These are phyloP conservation scores for Papilio elwesi DNA, from an alignment of 2,888 invertebrate species.

Conservation along the genomic window DNA sequence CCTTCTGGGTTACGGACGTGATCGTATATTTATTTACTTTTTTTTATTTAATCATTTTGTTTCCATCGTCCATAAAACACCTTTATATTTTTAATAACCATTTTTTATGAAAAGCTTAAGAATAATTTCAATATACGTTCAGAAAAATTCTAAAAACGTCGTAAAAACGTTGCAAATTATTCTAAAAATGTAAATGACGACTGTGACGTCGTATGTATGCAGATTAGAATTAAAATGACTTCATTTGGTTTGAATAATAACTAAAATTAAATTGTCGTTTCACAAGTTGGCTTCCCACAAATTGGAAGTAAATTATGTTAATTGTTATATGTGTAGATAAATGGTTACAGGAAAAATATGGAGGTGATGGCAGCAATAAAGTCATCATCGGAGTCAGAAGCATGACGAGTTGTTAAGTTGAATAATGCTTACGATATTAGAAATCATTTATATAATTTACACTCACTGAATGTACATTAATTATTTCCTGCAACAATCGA, in stretches of 20 bases:
- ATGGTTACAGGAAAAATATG: background rate
- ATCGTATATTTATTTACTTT: too few relatives aligned
- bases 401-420: slow-evolving; percentile 10
- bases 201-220: background rate
- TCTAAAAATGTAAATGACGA: too few relatives aligned
- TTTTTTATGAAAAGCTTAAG: too few relatives aligned
- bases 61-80: too few relatives aligned
- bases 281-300: background rate
- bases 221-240: background rate
- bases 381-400: background rate
- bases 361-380: slow-evolving; percentile 1
- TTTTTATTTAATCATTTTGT: too few relatives aligned
- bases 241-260: background rate
- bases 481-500: too few relatives aligned
- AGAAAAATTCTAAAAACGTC: too few relatives aligned
- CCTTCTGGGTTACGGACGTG: too few relatives aligned
- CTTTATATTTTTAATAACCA: too few relatives aligned
- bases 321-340: background rate
- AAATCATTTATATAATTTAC: background rate
- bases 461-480: background rate
- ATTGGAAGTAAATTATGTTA: background rate
- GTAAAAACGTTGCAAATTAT: too few relatives aligned
- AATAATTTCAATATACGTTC: too few relatives aligned
- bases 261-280: background rate
- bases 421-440: slow-evolving; percentile 1